Conservation (phyloP, 2,888 invertebrate genomes). For the Latrodectus elegans region DNA sequence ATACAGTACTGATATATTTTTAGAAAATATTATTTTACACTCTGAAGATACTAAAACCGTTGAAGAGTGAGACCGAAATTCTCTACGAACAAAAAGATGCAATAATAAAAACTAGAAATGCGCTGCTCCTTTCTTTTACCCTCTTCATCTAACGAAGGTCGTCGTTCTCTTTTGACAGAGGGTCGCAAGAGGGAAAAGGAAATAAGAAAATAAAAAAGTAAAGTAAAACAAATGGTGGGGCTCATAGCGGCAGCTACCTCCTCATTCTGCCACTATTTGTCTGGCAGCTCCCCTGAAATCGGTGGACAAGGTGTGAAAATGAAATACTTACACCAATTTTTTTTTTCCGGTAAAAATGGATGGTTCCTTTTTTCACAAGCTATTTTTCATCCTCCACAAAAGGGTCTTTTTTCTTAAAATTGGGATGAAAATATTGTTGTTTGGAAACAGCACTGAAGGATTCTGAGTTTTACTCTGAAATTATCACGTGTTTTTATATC, state of each 20-base stretch:
- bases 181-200: slow-evolving; percentile 23
- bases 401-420: too few relatives aligned
- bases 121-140: neutral
- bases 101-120: neutral
- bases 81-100: neutral
- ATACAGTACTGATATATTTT: too few relatives aligned
- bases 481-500: too few relatives aligned
- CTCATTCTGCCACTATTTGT: slow-evolving; percentile 26
- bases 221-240: neutral
- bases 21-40: too few relatives aligned
- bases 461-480: too few relatives aligned
- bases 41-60: too few relatives aligned
- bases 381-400: neutral
- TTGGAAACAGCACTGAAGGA: too few relatives aligned
- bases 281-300: slow-evolving; percentile 19
- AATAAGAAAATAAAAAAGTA: slow-evolving; percentile 7
- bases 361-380: slow-evolving; percentile 8
- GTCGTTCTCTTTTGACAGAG: slow-evolving; percentile 18
- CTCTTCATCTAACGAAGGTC: slow-evolving; percentile 7
- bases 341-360: slow-evolving; percentile 7
- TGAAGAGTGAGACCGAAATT: too few relatives aligned
- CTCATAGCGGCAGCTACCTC: slow-evolving; percentile 3
- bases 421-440: too few relatives aligned
- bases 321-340: slow-evolving; percentile 10
- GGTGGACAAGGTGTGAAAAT: slow-evolving; percentile 30